Base-by-base conservation (phyloP, 2,797 vertebrate species). In the Melanotaenia parkinsoni region DNA sequence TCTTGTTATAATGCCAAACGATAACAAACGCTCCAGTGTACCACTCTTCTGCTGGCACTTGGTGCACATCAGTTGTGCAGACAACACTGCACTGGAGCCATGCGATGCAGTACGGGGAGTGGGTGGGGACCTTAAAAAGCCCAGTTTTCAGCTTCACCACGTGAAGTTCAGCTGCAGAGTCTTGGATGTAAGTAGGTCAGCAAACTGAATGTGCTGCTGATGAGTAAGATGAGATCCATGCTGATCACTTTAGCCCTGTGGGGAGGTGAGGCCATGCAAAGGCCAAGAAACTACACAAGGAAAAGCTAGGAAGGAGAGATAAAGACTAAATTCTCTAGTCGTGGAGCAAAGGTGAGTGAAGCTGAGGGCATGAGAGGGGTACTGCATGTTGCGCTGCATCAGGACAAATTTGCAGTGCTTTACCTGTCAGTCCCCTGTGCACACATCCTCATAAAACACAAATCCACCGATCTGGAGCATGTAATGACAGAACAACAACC, bases 401-500 rank as follows among this genome's bases (percentile, higher is more conserved):
- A 73, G 63, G 67, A 72, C 61, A 85, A 61, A 72, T 70, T 83
- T 75, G 66, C 77, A 73, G 63, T 74, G 79, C 45, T 88, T 93
- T 94, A 94, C 94, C 93, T 94, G 91, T 93, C 86, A 40, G 83
- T 90, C 74, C 89, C 88, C 86, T 90, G 90, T 58, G 89, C 72
- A 93, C 93, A 95, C 37, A 93, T 93, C 90, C 87, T 88, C 87
- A 94, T 72, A 93, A 93, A 93, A 94, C 93, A 94, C 87, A 94
- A 84, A 91, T 94, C 92, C 92, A 93, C 88, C 87, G 92, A 92
- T 90, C 93, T 95, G 91, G 80, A 90, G 92, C 92, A 88, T 90
- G 93, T 88, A 93, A 93, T 89, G 88, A 94, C 87, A 93, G 73
- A 92, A 93, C 82, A 91, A 86, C 72, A 90, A 85, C 87, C 70